phyloP scores from a whole-genome alignment of 2,888 invertebrate species.

The Apamea anceps region DNA sequence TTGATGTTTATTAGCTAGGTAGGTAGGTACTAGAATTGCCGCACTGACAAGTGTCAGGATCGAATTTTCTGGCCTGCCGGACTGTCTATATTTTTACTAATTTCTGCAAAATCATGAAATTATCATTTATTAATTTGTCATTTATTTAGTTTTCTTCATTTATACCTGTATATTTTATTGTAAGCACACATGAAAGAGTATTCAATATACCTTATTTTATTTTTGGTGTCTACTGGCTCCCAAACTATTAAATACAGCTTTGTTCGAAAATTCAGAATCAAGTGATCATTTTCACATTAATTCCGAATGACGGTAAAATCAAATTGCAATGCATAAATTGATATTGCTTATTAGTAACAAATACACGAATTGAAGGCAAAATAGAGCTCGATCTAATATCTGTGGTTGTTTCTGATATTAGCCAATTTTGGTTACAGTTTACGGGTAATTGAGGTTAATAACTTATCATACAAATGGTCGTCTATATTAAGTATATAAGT shows the following conservation, averaged over 20 bases:
- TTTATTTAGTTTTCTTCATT: neutral
- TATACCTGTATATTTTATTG: neutral
- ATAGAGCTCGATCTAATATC: conserved; percentile 22
- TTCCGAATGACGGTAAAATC: conserved; percentile 16
- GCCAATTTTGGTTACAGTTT: conserved; percentile 37
- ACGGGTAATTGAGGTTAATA: conserved; percentile 8
- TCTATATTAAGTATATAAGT: conserved; percentile 18
- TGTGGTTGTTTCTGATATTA: conserved; percentile 23
- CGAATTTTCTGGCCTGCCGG: no score
- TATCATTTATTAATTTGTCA: neutral
- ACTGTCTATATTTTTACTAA: neutral
- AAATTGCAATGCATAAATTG: conserved; percentile 41
- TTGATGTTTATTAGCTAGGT: no score
- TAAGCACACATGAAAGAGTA: neutral
- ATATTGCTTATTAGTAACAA: conserved; percentile 33
- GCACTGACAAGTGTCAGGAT: no score
- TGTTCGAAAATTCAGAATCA: neutral
- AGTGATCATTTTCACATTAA: conserved; percentile 11
- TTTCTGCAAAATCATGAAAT: neutral
- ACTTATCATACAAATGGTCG: conserved; percentile 31
- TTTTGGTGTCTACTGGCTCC: neutral
- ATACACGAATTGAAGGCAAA: conserved; percentile 19
- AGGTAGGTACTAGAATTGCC: no score
- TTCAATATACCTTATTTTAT: neutral
- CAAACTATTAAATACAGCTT: neutral